Evolutionary conservation across 2,797 vertebrate species (phyloP).

Genomic region (Hydrophis major): DNA sequence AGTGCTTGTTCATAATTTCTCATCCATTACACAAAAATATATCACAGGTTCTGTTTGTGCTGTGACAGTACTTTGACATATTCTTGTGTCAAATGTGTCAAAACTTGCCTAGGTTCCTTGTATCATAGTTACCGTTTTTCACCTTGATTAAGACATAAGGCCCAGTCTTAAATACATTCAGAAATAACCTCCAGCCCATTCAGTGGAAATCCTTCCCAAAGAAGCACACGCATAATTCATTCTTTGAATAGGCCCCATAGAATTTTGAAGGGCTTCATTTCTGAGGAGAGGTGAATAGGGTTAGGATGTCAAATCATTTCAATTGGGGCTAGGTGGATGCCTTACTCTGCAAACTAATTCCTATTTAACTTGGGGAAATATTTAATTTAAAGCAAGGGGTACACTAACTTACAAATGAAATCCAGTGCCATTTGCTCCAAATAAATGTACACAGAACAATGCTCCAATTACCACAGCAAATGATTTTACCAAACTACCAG

Average conservation of each 20-base stretch:
- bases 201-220: neutral
- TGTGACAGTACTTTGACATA: constrained; percentile 34
- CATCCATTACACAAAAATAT: neutral
- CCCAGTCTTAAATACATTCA: neutral
- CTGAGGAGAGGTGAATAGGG: neutral
- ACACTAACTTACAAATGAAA: neutral
- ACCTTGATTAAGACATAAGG: constrained; percentile 8
- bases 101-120: neutral
- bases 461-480: neutral
- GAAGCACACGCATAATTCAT: neutral
- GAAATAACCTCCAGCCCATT: neutral
- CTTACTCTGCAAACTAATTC: neutral
- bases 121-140: constrained; percentile 23
- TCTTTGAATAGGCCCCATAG: neutral
- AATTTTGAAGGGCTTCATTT: neutral
- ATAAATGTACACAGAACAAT: neutral
- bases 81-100: constrained; percentile 1
- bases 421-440: neutral
- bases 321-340: neutral
- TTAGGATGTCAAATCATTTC: neutral
- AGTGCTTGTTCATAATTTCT: neutral
- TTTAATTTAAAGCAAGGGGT: neutral
- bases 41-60: neutral
- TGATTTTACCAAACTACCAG: constrained; percentile 20
- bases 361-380: neutral